Conservation (phyloP, 2,113 vertebrate genomes). For the Callipepla californica region DNA sequence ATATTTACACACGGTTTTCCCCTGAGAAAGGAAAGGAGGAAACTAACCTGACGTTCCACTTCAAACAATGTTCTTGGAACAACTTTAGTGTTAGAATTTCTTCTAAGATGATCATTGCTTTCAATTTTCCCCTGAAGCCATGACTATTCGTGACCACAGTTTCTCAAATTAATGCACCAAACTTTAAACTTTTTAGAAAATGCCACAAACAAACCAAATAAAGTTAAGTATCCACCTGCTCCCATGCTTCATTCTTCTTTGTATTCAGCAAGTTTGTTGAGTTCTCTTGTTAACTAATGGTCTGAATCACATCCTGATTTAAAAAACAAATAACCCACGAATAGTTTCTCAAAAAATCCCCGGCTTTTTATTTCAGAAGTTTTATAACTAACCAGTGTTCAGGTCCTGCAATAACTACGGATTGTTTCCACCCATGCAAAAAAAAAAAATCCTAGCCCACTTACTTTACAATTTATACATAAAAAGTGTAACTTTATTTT, state of each 20-base stretch:
- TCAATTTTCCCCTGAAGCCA: constrained; percentile 36
- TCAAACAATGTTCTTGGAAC: constrained; percentile 16
- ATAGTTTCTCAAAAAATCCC: constrained; percentile 19
- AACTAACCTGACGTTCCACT: constrained; percentile 47
- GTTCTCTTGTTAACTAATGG: constrained; percentile 37
- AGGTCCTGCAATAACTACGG: constrained; percentile 5
- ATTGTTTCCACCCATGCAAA: constrained; percentile 52
- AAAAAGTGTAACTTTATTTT: constrained; percentile 38
- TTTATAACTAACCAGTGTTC: constrained; percentile 46
- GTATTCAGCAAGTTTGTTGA: background rate
- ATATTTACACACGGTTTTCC: constrained; percentile 10
- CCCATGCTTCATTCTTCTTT: background rate
- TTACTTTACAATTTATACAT: constrained; percentile 19
- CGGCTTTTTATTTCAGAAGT: constrained; percentile 38
- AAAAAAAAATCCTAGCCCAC: background rate
- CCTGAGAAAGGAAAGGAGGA: constrained; percentile 13
- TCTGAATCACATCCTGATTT: constrained; percentile 60
- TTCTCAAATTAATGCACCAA: constrained; percentile 15
- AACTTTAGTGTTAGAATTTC: constrained; percentile 47
- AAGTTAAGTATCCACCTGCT: constrained; percentile 64
- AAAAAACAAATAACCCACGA: background rate
- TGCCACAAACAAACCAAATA: constrained; percentile 51
- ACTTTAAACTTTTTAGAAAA: constrained; percentile 56
- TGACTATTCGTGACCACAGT: background rate
- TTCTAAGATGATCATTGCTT: constrained; percentile 40